Base-by-base conservation (phyloP, 1,140 invertebrate species). In the Drosophila ogumai region DNA sequence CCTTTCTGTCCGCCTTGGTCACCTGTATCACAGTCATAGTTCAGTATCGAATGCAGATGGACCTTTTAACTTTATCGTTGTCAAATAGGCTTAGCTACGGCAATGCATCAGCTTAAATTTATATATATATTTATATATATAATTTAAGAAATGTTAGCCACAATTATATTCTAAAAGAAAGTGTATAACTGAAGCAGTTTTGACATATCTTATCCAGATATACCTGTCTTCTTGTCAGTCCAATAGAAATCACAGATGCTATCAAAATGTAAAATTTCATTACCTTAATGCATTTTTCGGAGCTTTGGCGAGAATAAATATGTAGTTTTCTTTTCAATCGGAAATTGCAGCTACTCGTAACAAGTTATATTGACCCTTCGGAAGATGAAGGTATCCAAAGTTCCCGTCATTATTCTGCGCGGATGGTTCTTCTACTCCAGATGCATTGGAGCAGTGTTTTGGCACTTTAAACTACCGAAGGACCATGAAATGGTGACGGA, bases 1-100 rank as follows among this genome's bases (percentile, higher is more conserved):
- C 66, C 13, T 82, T 75, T 34, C 17, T 82, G 2, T 82, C 81
- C 6, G 67, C 50, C 3, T 17, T 82, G 55, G 22, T 79, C 40
- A 79, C 75, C 54, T 84, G 76, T 25, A 46, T 79, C 12, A 76
- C 59, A 13, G 72, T 72, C 9, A 43, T 82, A 4, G 15, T 84
- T 9, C 81, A 84, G 59, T 75, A 65, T 25, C 25, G 25, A 9
- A 60, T 71, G 41, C 60, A 82, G 2, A 40, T n/a, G 19, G 13
- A 32, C 7, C 28, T 19, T 3, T 3, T 44, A 28, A 6, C n/a
- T n/a, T 50, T 3, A 31, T 31, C 25, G 0, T 31, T 32, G 7
- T 6, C 17, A 22, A 9, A 15, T 7, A 8, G 32, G 3, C 31
- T 19, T 52, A 6, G 1, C 34, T 52, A 34, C 6, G 17, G 6